Conservation (phyloP, 2,888 invertebrate genomes). For the Deilephila porcellus region DNA sequence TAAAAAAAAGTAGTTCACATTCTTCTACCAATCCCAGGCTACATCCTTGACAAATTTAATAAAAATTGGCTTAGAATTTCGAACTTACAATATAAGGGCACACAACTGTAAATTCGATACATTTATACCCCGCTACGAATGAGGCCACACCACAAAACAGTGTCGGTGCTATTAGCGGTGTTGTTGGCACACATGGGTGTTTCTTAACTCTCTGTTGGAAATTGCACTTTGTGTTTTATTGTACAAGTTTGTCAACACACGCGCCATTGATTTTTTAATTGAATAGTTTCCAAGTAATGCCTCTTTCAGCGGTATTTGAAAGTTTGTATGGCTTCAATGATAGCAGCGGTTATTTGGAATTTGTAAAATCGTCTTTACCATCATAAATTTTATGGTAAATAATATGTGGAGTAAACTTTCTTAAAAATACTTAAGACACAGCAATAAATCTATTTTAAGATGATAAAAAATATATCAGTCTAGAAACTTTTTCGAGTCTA, state of each 20-base stretch:
- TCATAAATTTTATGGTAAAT: too few species aligned
- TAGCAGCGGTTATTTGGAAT: not conserved
- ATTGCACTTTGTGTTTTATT: conserved; percentile 24
- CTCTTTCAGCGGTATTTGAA: not conserved
- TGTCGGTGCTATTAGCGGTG: conserved; percentile 13
- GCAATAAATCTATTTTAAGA: too few species aligned
- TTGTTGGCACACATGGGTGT: conserved; percentile 19
- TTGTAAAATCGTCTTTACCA: not conserved
- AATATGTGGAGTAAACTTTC: too few species aligned
- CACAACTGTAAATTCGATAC: not conserved
- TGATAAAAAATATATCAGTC: too few species aligned
- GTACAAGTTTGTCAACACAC: conserved; percentile 12
- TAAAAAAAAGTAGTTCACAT: too few species aligned
- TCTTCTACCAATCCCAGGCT: too few species aligned
- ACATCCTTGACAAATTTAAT: too few species aligned
- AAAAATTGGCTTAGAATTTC: too few species aligned
- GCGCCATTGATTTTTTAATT: not conserved
- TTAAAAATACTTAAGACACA: too few species aligned
- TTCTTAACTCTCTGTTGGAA: conserved; percentile 18
- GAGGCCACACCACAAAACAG: conserved; percentile 13
- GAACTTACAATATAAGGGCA: not conserved
- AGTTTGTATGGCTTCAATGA: not conserved
- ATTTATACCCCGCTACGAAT: not conserved
- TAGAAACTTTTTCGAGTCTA: too few species aligned
- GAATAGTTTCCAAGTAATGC: conserved; percentile 1